These are phyloP conservation scores for Tiliacea aurago DNA, from an alignment of 2,888 invertebrate genomes.

Conservation along the genomic window DNA sequence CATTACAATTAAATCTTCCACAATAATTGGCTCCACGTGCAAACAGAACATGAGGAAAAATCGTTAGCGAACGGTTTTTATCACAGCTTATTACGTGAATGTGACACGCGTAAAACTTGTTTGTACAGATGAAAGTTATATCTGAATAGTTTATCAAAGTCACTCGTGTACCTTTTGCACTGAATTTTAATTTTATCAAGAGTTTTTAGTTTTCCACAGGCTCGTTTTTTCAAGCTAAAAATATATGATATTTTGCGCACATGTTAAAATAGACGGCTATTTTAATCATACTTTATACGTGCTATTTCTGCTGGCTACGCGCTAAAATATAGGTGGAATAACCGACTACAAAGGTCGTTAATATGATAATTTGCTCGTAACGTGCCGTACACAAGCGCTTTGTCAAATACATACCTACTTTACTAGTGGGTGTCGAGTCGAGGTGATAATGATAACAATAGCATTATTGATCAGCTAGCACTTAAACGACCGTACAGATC, in stretches of 20 bases:
- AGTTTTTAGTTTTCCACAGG: slow-evolving; percentile 1
- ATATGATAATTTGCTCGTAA: slow-evolving; percentile 43
- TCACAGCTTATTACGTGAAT: slow-evolving; percentile 47
- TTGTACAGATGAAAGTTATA: slow-evolving; percentile 45
- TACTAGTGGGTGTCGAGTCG: slow-evolving; percentile 34
- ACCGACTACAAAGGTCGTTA: slow-evolving; percentile 49
- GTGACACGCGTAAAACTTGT: slow-evolving; percentile 49
- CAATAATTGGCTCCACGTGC: slow-evolving; percentile 56
- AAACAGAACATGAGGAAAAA: slow-evolving; percentile 50
- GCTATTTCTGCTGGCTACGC: slow-evolving; percentile 40
- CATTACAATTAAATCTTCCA: slow-evolving; percentile 46
- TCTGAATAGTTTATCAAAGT: slow-evolving; percentile 52
- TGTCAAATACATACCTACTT: slow-evolving; percentile 40
- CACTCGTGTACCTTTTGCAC: slow-evolving; percentile 41
- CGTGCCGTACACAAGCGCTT: slow-evolving; percentile 45
- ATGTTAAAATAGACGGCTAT: slow-evolving; percentile 32
- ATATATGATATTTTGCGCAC: slow-evolving; percentile 28
- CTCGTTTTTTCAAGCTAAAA: slow-evolving; percentile 27
- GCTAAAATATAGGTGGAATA: slow-evolving; percentile 41
- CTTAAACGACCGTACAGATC: slow-evolving; percentile 62
- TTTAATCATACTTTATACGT: slow-evolving; percentile 26
- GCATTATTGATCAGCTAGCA: slow-evolving; percentile 68
- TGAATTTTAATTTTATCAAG: slow-evolving; percentile 35
- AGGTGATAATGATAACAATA: slow-evolving; percentile 60
- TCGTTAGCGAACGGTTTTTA: slow-evolving; percentile 35